Evolutionary conservation across 2,113 vertebrate genomes (phyloP).

Genomic region (Grallaria varia): DNA sequence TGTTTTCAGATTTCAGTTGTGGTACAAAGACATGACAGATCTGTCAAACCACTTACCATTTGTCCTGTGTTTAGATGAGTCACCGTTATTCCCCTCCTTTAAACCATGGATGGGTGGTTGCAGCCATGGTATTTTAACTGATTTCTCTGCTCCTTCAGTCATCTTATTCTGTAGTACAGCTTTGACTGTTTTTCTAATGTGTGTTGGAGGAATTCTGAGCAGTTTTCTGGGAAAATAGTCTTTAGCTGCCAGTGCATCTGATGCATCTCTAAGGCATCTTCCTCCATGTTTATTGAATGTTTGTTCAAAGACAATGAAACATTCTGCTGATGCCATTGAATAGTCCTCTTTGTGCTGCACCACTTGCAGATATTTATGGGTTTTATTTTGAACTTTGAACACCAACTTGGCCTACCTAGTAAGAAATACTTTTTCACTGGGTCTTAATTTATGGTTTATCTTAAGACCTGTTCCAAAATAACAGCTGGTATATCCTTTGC

Average conservation of each 20-base stretch:
- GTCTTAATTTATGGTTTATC: not conserved
- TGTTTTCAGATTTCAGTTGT: not conserved
- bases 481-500: not conserved
- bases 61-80: not conserved
- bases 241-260: not conserved
- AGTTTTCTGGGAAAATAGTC: constrained; percentile 15
- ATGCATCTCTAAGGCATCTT: constrained; percentile 7
- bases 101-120: not conserved
- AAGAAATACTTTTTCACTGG: not conserved
- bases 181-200: not conserved
- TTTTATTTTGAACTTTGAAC: not conserved
- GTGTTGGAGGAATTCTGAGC: constrained; percentile 12
- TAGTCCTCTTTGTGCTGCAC: not conserved
- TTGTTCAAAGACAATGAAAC: not conserved
- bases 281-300: not conserved
- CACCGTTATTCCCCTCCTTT: not conserved
- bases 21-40: not conserved
- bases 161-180: not conserved
- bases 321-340: not conserved
- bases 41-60: not conserved
- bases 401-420: not conserved
- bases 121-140: not conserved
- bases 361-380: not conserved
- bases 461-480: not conserved
- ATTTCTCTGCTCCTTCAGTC: not conserved